Conservation (phyloP, 2,113 vertebrate genomes). For the Tachysurus vachellii region DNA sequence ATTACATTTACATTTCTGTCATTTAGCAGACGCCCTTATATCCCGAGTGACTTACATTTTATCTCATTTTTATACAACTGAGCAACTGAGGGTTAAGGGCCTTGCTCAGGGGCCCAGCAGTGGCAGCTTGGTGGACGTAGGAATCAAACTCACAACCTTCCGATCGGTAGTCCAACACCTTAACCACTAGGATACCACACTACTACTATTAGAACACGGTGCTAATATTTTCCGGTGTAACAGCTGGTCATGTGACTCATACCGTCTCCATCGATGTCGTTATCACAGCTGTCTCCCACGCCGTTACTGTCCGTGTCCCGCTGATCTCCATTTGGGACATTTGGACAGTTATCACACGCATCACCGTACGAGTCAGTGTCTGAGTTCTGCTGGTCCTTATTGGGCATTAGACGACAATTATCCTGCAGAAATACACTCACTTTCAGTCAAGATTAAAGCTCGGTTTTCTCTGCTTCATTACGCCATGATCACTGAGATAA, state of each 20-base stretch:
- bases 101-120: no score
- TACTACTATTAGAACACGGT: background rate
- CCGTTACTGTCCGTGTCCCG: slow-evolving; percentile 82
- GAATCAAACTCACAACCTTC: no score
- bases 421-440: slow-evolving; percentile 71
- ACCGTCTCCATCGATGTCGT: slow-evolving; percentile 93
- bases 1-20: no score
- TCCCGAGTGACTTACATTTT: no score
- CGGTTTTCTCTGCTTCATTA: background rate
- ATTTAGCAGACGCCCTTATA: no score
- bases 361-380: slow-evolving; percentile 94
- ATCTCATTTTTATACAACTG: no score
- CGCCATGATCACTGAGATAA: background rate
- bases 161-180: no score
- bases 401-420: slow-evolving; percentile 88
- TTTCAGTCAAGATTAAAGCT: background rate
- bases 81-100: no score
- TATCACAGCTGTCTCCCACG: slow-evolving; percentile 84
- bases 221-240: background rate
- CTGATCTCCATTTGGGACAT: slow-evolving; percentile 83
- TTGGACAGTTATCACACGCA: slow-evolving; percentile 89
- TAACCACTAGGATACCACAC: no score
- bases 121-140: no score
- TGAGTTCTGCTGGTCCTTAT: slow-evolving; percentile 96
- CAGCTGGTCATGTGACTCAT: background rate